Percentiles rank a stretch among this genome's conserved stretches.
Evolutionary conservation across 2,113 vertebrate species (phyloP).

Genomic region (Gasterosteus aculeatus): DNA sequence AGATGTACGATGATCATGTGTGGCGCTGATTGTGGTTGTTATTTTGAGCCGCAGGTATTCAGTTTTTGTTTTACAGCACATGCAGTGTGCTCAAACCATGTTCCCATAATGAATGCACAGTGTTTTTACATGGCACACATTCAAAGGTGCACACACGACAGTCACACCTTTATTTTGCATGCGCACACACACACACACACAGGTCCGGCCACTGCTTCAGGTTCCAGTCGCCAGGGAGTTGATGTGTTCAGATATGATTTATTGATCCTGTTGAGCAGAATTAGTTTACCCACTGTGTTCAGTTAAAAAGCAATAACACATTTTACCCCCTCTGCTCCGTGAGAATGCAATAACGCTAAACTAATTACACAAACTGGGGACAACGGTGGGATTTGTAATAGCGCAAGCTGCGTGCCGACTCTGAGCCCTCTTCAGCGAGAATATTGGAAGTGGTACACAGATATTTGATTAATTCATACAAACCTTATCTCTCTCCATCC

Average conservation of each 20-base stretch:
- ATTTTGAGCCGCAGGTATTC: slow-evolving; percentile 1
- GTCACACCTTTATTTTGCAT: slow-evolving; percentile 42
- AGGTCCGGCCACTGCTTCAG: slow-evolving; percentile 56
- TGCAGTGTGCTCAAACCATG: background rate
- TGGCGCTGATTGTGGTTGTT: slow-evolving; percentile 14
- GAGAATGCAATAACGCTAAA: slow-evolving; percentile 76
- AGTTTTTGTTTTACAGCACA: background rate
- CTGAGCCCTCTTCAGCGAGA: slow-evolving; percentile 23
- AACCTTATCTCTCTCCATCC: slow-evolving; percentile 39
- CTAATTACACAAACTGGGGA: slow-evolving; percentile 75
- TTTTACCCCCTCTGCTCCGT: slow-evolving; percentile 74
- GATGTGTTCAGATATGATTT: slow-evolving; percentile 79
- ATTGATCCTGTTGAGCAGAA: slow-evolving; percentile 75
- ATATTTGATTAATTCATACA: slow-evolving; percentile 61
- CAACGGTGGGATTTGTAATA: slow-evolving; percentile 67
- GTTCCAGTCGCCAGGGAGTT: slow-evolving; percentile 74
- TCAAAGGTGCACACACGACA: background rate
- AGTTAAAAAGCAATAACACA: slow-evolving; percentile 78
- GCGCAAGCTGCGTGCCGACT: slow-evolving; percentile 30
- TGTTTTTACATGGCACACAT: background rate
- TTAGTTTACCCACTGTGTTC: slow-evolving; percentile 79
- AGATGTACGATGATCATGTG: slow-evolving; percentile 26
- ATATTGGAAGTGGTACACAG: slow-evolving; percentile 52
- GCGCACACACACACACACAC: slow-evolving; percentile 6
- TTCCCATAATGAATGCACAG: background rate